Conservation (phyloP, 1,140 invertebrate genomes). For the Subanguina moxae region DNA sequence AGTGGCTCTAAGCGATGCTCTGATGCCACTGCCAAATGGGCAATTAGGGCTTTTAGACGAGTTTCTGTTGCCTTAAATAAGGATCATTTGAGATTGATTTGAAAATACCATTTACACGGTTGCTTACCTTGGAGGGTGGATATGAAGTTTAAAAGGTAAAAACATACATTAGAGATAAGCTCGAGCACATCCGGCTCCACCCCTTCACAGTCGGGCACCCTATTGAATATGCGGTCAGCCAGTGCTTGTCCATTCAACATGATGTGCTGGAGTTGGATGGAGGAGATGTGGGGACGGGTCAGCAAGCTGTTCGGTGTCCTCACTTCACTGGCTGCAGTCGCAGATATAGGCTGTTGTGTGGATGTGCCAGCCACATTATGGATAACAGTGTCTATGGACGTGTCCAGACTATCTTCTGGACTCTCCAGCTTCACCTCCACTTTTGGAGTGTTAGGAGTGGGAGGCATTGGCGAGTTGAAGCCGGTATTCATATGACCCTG, state of each 20-base stretch:
- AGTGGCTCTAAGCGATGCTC: constrained; percentile 44
- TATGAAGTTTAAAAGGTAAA: no score
- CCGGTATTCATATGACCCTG: no score
- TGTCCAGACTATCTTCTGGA: not conserved
- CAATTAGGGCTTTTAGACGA: constrained; percentile 16
- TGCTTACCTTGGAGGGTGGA: no score
- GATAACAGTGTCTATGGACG: not conserved
- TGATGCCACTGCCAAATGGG: constrained; percentile 25
- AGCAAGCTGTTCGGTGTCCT: not conserved
- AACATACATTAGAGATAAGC: constrained; percentile 31
- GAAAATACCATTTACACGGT: no score
- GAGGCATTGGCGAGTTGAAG: no score
- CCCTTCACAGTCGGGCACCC: constrained; percentile 35
- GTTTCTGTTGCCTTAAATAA: constrained; percentile 25
- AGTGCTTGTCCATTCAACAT: constrained; percentile 34
- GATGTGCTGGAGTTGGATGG: constrained; percentile 29
- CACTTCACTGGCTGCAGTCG: not conserved
- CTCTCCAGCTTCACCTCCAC: no score
- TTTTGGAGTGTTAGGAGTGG: no score
- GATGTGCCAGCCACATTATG: not conserved
- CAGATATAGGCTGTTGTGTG: not conserved
- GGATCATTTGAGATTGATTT: not conserved
- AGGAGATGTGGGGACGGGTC: not conserved
- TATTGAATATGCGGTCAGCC: constrained; percentile 17
- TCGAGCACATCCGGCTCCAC: constrained; percentile 38